phyloP scores from a whole-genome alignment of 1,140 invertebrate genomes.

The Drosophila pruinosa region DNA sequence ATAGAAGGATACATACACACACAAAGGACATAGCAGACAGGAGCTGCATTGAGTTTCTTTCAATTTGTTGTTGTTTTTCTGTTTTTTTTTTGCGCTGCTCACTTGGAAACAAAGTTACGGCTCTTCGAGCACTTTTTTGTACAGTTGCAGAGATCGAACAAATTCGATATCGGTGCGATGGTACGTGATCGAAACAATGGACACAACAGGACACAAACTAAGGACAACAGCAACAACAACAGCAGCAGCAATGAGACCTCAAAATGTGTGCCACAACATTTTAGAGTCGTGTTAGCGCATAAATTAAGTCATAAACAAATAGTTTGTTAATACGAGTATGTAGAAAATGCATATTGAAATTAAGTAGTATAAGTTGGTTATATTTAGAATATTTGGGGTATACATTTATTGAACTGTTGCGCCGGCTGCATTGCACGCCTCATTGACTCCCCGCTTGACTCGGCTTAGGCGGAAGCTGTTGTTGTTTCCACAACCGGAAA shows the following conservation, averaged over 20 bases:
- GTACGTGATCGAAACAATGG: slow-evolving; percentile 74
- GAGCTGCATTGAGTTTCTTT: slow-evolving; percentile 31
- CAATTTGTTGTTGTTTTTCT: background rate
- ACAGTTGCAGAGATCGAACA: slow-evolving; percentile 61
- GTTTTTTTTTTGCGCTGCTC: slow-evolving; percentile 34
- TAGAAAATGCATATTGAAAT: slow-evolving; percentile 27
- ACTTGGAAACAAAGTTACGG: slow-evolving; percentile 72
- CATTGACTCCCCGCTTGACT: slow-evolving; percentile 22
- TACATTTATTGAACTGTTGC: slow-evolving; percentile 52
- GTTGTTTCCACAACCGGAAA: slow-evolving; percentile 56
- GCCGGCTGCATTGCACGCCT: slow-evolving; percentile 61
- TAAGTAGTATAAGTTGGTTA: slow-evolving; percentile 8
- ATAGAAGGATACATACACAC: slow-evolving; percentile 34
- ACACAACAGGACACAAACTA: slow-evolving; percentile 40
- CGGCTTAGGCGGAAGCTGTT: slow-evolving; percentile 45
- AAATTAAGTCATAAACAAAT: slow-evolving; percentile 68
- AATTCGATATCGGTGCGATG: slow-evolving; percentile 65
- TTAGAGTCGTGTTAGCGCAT: slow-evolving; percentile 60
- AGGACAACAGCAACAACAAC: slow-evolving; percentile 54
- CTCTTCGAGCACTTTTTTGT: slow-evolving; percentile 11
- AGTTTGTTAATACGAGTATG: slow-evolving; percentile 41
- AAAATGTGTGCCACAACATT: slow-evolving; percentile 48
- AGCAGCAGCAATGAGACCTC: background rate
- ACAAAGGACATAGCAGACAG: slow-evolving; percentile 35
- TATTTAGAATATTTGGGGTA: slow-evolving; percentile 24